Evolutionary conservation across 2,888 invertebrate genomes (phyloP), one percentile per base, ranked within the genome.

Genomic region (Meghimatium bilineatum): DNA sequence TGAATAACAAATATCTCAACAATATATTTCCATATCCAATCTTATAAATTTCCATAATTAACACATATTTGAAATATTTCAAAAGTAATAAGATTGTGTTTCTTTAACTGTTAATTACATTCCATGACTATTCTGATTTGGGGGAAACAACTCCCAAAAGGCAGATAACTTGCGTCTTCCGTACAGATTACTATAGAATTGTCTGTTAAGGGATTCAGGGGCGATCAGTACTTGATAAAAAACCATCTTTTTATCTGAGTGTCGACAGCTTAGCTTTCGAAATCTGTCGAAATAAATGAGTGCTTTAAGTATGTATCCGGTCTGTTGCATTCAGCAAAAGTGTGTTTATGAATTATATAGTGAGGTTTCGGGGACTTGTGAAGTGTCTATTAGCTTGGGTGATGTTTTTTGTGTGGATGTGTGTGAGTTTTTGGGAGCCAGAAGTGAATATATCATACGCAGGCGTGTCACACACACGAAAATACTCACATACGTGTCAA

Each of bases 261-360:
- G 66, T 32, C 32, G 66, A 66, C 66, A 66, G 12, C 66, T 66
- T 32, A 17, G 60, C 26, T n/a, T 63, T 66, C 66, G 10, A 32
- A n/a, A 63, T 6, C 60, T 2, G 66, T 66, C 66, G 29, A 29
- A 32, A 66, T 66, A 66, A 32, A 66, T 32, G 66, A 32, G 32
- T 66, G 32, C 20, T 17, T n/a, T 2, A 3, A 56, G 56, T 56
- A 8, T 17, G 56, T 32, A 5, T 32, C 20, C 20, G 32, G 32
- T 20, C 32, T 12, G 14, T 5, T 1, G 12, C 17, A 66, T 29
- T 17, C 17, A 3, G 14, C 66, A 29, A 63, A n/a, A 29, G 66
- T 66, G 32, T 66, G 66, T 20, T 66, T 66, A 66, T 66, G 32
- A 66, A 32, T 66, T 29, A 66, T 66, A 66, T 32, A 66, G 66